Base-by-base conservation (phyloP, 2,888 invertebrate species). In the Pherbina coryleti region DNA sequence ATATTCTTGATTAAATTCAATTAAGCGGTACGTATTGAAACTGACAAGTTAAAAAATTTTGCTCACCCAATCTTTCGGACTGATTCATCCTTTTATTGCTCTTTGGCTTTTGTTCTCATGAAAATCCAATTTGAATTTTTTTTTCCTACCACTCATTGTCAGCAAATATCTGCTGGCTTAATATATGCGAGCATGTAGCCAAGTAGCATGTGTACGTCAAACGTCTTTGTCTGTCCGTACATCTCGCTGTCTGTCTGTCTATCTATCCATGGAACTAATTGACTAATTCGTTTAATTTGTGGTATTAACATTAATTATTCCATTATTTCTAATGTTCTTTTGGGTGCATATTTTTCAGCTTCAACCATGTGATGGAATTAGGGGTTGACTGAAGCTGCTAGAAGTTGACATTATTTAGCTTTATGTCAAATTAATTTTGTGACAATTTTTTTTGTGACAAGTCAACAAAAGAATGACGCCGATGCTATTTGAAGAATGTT, bases 271-370 rank as follows among this genome's bases (percentile, higher is more conserved):
- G 31, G 75, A 75, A 75, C 67, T 67, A 75, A 75, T 75, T 66
- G 66, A 75, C 67, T 75, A 75, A 75, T 75, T 75, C 75, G 55
- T 55, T 75, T 75, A 67, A 75, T 75, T 75, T 75, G 75, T 67
- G 75, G 66, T 62, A 75, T 75, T 75, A 75, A 22, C 66, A 67
- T 75, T 75, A 75, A 75, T 75, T 75, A 75, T 75, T 75, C 67
- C 53, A 75, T 67, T 75, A 34, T 44, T 67, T 75, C 75, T 67
- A 75, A 75, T 75, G 37, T 49, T 34, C 53, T 75, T 51, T 66
- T 14, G 75, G 53, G 55, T 55, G 75, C 53, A 34, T 25, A 67
- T 62, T 72, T 72, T 72, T 72, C 67, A 67, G 31, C 67, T 67
- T 67, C 69, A 69, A 14, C 49, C 44, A 44, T 44, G 44, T 69